Base-by-base conservation (phyloP, 2,888 invertebrate genomes). In the Uropetala carovei region DNA sequence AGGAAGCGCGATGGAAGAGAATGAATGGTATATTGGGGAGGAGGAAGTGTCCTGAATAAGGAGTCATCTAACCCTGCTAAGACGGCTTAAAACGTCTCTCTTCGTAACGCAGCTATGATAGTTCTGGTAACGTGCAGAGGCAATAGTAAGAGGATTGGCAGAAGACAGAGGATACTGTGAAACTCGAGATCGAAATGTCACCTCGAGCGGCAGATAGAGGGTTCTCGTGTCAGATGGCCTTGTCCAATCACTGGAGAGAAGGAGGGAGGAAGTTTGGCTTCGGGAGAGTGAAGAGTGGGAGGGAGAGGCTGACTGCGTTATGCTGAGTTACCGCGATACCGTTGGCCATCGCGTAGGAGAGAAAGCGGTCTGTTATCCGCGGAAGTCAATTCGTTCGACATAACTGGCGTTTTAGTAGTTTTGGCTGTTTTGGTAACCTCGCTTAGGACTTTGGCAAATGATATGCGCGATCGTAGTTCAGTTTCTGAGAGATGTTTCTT, bases 121-220 rank as follows among this genome's bases (percentile, higher is more conserved):
- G 43, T 83, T 83, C 56, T 14, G 83, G 43, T 16, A n/a, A 83
- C n/a, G 56, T 43, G 43, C 8, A 43, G 7, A 18, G 16, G 83
- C 43, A 83, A 83, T 83, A 56, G 43, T 57, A 83, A 43, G 30
- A 83, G 83, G 57, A 57, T 83, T 57, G 57, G 13, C 57, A 43
- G 16, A 43, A 83, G 83, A 56, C 43, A 43, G 10, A n/a, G 83
- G 83, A 57, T 43, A 83, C 8, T 43, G 56, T 10, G 83, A 83
- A 83, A 83, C 83, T n/a, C 18, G 83, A 83, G 83, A 83, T 83
- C 18, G 22, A 85, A 18, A 58, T 85, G 85, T 85, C 57, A 56
- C n/a, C 85, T 9, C 22, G 22, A 57, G 57, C 11, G 58, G 56
- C 57, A 57, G 84, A 57, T 84, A 18, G 84, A 84, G 85, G 85